These are phyloP conservation scores for Muraenolepis orangiensis DNA, from an alignment of 2,797 vertebrate genomes.

Conservation along the genomic window DNA sequence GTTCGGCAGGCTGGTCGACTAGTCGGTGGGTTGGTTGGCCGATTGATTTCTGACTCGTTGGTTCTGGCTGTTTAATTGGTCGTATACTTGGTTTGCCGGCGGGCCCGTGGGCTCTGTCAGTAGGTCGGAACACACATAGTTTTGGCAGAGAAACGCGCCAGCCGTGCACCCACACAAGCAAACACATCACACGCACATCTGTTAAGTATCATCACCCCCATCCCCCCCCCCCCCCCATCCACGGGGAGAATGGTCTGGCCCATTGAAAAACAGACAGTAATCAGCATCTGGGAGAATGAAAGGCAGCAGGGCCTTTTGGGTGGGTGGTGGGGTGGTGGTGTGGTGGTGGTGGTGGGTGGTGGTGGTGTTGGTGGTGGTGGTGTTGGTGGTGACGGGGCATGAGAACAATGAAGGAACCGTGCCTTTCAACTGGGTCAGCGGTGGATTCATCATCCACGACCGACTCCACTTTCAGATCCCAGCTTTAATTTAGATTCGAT, in stretches of 20 bases:
- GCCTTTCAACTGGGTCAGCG: no score
- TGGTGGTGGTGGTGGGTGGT: background rate
- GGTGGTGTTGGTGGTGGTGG: background rate
- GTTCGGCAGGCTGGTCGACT: background rate
- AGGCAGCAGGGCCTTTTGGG: slow-evolving; percentile 47
- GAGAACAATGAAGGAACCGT: no score
- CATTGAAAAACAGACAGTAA: slow-evolving; percentile 58
- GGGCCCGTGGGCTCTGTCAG: no score
- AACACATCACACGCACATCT: slow-evolving; percentile 14
- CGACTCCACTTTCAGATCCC: background rate
- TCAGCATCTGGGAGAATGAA: slow-evolving; percentile 50
- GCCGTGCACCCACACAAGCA: slow-evolving; percentile 13
- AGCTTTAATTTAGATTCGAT: background rate
- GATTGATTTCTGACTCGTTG: no score
- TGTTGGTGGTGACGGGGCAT: no score
- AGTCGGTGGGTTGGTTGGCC: no score
- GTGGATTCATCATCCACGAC: no score
- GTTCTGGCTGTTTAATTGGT: no score
- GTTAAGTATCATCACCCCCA: slow-evolving; percentile 6
- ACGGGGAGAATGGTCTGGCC: slow-evolving; percentile 37
- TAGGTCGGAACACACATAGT: background rate
- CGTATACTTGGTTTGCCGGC: background rate
- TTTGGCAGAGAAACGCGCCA: slow-evolving; percentile 4
- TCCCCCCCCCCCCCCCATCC: slow-evolving; percentile 14
- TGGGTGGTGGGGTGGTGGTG: background rate